phyloP scores from a whole-genome alignment of 1,140 invertebrate genomes.

The Drosophila funebris region DNA sequence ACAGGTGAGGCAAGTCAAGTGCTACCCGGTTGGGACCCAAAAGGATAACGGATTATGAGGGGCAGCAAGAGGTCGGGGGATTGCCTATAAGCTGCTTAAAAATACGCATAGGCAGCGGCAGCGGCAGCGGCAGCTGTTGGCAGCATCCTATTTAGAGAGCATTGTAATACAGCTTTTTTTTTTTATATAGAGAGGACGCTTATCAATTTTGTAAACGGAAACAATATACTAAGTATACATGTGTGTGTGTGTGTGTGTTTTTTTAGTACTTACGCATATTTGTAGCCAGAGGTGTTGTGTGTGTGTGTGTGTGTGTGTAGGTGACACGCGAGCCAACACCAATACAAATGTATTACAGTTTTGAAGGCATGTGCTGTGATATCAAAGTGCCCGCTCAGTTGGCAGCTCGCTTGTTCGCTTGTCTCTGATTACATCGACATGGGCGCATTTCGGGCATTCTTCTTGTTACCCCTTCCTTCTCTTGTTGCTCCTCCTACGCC shows the following conservation, averaged over 20 bases:
- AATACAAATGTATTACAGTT: constrained; percentile 52
- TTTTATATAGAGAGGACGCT: constrained; percentile 10
- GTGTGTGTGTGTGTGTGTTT: constrained; percentile 1
- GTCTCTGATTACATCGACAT: constrained; percentile 35
- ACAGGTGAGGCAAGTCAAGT: constrained; percentile 44
- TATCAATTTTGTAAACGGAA: constrained; percentile 37
- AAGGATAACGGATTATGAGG: constrained; percentile 56
- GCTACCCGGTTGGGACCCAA: constrained; percentile 31
- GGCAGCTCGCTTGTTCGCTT: constrained; percentile 22
- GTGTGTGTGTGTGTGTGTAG: constrained; percentile 25
- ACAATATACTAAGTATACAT: constrained; percentile 11
- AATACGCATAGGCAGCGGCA: constrained; percentile 32
- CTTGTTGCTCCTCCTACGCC: constrained; percentile 4
- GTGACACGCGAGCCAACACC: constrained; percentile 34
- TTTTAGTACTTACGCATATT: constrained; percentile 42
- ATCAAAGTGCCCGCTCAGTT: constrained; percentile 24
- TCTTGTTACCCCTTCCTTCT: neutral
- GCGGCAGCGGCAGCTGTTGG: constrained; percentile 21
- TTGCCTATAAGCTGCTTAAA: constrained; percentile 46
- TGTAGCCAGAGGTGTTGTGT: neutral
- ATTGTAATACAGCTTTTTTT: constrained; percentile 1
- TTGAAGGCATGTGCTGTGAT: constrained; percentile 27
- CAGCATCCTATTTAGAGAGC: constrained; percentile 7
- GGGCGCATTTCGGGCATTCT: constrained; percentile 22
- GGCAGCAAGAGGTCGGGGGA: neutral